A percentile compares a stretch with the other conserved stretches of the same genome.
Conservation (phyloP, 2,797 vertebrate species). For the Hafferia zeledoni region DNA sequence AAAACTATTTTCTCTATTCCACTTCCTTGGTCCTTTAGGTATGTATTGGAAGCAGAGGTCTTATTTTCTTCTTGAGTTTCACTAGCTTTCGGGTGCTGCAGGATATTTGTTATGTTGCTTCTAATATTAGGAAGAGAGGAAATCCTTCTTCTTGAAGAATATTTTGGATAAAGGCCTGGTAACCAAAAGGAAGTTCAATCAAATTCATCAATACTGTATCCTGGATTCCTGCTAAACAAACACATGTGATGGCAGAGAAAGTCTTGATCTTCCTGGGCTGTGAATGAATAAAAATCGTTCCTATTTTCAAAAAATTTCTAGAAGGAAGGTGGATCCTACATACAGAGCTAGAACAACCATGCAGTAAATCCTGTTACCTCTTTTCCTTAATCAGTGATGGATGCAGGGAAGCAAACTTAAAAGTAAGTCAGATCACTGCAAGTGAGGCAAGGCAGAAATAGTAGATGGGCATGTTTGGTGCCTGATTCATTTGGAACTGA, state of each 20-base stretch:
- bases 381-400: background rate
- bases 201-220: background rate
- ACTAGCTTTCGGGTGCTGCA: background rate
- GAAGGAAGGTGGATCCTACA: background rate
- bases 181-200: background rate
- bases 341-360: background rate
- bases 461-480: background rate
- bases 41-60: background rate
- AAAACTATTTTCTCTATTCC: background rate
- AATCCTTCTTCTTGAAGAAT: background rate
- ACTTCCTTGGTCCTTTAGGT: background rate
- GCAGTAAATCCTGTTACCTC: background rate
- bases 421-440: background rate
- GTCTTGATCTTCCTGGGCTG: background rate
- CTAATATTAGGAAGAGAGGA: background rate
- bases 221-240: background rate
- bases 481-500: background rate
- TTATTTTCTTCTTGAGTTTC: background rate
- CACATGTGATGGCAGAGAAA: background rate
- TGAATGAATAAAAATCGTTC: background rate
- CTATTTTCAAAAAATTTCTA: background rate
- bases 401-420: background rate
- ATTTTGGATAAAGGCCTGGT: background rate
- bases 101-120: background rate
- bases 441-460: background rate